These are phyloP conservation scores for Andrena cerasifolii DNA, from an alignment of 1,140 invertebrate genomes.

Conservation along the genomic window DNA sequence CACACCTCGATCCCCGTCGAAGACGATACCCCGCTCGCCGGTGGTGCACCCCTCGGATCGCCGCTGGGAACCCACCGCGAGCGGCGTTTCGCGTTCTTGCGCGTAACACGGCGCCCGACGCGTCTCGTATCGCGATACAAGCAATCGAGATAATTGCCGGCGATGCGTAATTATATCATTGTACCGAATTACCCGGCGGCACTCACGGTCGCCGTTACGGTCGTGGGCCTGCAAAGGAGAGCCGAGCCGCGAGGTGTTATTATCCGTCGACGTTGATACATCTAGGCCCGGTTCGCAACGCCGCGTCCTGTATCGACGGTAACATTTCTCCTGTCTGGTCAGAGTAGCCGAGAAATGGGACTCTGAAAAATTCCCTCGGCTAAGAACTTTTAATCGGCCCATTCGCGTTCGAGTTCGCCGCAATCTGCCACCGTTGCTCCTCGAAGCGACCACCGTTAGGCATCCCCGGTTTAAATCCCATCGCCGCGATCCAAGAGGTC, in stretches of 20 bases:
- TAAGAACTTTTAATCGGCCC: too few relatives aligned
- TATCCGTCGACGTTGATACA: slow-evolving; percentile 78
- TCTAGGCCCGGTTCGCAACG: slow-evolving; percentile 60
- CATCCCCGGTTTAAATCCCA: too few relatives aligned
- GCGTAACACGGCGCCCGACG: not conserved
- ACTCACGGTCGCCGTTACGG: slow-evolving; percentile 53
- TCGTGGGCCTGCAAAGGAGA: slow-evolving; percentile 48
- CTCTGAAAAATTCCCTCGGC: too few relatives aligned
- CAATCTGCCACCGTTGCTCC: too few relatives aligned
- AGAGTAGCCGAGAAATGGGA: too few relatives aligned
- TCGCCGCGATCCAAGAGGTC: too few relatives aligned
- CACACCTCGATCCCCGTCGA: too few relatives aligned
- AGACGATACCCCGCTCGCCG: too few relatives aligned
- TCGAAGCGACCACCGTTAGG: too few relatives aligned
- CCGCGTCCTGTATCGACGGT: slow-evolving; percentile 24
- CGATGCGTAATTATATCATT: slow-evolving; percentile 81
- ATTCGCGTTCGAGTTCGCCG: too few relatives aligned
- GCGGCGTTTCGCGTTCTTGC: not conserved
- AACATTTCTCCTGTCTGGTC: slow-evolving; percentile 16
- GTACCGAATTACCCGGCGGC: slow-evolving; percentile 76
- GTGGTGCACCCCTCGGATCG: too few relatives aligned
- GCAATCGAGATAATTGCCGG: slow-evolving; percentile 76
- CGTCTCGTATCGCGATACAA: slow-evolving; percentile 42
- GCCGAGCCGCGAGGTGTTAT: slow-evolving; percentile 75
- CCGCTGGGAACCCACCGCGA: too few relatives aligned